A percentile compares a stretch with the other conserved stretches of the same genome.
phyloP scores from a whole-genome alignment of 2,797 vertebrate species.

The Lerista edwardsae region DNA sequence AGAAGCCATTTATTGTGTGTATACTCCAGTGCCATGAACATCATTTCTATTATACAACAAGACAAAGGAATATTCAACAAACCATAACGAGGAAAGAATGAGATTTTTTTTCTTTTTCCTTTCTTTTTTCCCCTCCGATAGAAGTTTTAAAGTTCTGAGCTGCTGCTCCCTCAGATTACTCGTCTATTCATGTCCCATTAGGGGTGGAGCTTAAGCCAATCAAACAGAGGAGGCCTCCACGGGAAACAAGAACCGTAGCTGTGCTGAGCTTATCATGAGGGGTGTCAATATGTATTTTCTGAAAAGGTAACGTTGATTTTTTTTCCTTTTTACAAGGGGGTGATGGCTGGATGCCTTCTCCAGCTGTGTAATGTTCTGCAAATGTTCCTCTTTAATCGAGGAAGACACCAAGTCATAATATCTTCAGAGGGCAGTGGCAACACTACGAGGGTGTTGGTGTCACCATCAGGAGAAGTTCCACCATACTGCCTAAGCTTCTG shows the following conservation, averaged over 20 bases:
- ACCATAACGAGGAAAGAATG: conserved; percentile 72
- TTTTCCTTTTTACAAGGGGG: background rate
- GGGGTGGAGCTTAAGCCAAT: conserved; percentile 36
- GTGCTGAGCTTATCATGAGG: conserved; percentile 34
- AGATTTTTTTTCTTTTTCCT: conserved; percentile 27
- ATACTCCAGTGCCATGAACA: conserved; percentile 82
- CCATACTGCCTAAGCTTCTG: no score
- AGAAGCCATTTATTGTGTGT: conserved; percentile 79
- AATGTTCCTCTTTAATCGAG: conserved; percentile 23
- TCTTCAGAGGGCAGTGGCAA: no score
- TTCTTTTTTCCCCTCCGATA: conserved; percentile 38
- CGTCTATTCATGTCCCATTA: conserved; percentile 43
- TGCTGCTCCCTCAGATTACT: conserved; percentile 54
- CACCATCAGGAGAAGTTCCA: no score
- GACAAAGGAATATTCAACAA: conserved; percentile 77
- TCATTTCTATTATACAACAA: conserved; percentile 82
- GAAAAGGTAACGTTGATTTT: conserved; percentile 18
- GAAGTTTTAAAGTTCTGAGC: conserved; percentile 67
- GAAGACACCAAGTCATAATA: conserved; percentile 12
- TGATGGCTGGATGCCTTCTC: conserved; percentile 12
- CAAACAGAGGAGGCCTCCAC: conserved; percentile 27
- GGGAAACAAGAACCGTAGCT: conserved; percentile 12
- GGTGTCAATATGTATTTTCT: conserved; percentile 40
- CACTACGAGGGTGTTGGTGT: no score
- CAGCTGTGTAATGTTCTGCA: conserved; percentile 3